These are phyloP conservation scores for Eristalis intricaria DNA, from an alignment of 2,888 invertebrate genomes.

Conservation along the genomic window DNA sequence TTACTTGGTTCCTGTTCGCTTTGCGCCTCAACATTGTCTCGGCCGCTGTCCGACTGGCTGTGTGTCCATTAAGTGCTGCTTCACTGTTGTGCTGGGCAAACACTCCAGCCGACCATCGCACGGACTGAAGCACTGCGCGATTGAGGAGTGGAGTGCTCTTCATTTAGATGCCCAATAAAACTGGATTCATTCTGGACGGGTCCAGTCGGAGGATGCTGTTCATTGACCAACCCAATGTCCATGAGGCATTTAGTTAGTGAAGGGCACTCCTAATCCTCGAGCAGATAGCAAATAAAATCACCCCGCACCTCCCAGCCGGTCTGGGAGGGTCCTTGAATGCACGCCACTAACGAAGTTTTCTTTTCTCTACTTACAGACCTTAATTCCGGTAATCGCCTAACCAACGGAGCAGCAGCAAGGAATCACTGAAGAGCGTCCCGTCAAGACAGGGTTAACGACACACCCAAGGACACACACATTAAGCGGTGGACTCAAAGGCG, in stretches of 20 bases:
- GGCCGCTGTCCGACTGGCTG: conserved; percentile 26
- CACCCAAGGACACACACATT: conserved; percentile 33
- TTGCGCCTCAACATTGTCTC: conserved; percentile 34
- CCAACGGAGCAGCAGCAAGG: conserved; percentile 43
- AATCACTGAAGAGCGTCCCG: conserved; percentile 17
- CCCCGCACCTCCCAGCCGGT: neutral
- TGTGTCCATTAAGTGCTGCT: conserved; percentile 34
- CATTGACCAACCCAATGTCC: conserved; percentile 8
- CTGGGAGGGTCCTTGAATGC: neutral
- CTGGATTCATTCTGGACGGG: conserved; percentile 9
- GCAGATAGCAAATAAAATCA: conserved; percentile 30
- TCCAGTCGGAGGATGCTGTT: neutral
- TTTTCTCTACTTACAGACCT: conserved; percentile 40
- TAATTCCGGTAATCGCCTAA: conserved; percentile 62
- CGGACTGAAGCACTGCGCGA: neutral
- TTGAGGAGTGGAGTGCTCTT: conserved; percentile 22
- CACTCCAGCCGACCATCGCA: neutral
- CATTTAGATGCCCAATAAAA: conserved; percentile 54
- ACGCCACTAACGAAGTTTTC: conserved; percentile 23
- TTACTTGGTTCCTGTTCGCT: conserved; percentile 35
- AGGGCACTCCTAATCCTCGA: conserved; percentile 20
- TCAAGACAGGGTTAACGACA: conserved; percentile 56
- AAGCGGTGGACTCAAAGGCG: conserved; percentile 44
- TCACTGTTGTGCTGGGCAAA: conserved; percentile 9
- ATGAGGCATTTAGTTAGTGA: conserved; percentile 2